Evolutionary conservation across 2,797 vertebrate genomes (phyloP), one percentile per base, ranked within the genome.

Genomic region (Phrynocephalus vlangalii): DNA sequence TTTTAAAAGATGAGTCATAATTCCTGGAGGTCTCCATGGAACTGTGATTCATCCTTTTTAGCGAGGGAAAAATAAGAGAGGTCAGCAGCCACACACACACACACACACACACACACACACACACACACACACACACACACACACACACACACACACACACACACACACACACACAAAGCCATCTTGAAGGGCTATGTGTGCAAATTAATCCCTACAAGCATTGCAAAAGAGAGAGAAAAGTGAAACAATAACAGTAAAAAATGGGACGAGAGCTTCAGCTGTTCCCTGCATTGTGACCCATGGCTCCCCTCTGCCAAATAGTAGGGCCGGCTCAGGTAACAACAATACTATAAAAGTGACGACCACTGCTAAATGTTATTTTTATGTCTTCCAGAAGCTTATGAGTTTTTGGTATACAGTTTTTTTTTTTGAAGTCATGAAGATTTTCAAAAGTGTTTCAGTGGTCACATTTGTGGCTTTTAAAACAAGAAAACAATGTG

Each of bases 401-500:
- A 75, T 86, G n/a, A n/a, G 79, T 56, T 91, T 71, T 70, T 88
- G 82, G 89, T 18, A 48, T 82, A 63, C 33, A 86, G 10, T 44
- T 44, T 5, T 44, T 44, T 44, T 67, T 73, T 75, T 82, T 78
- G 72, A 89, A 88, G n/a, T 52, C 90, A 82, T 82, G 81, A 71
- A 82, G 50, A 33, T 72, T 60, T 79, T 48, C 22, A 67, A 70
- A 91, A 90, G 87, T 91, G 84, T 38, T 84, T 91, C 89, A 82
- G 15, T 1, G 0, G 10, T 90, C 91, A 50, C 85, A 90, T 87
- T 1, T 0, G 76, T 73, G 87, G 90, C 92, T 92, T 86, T 66
- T 71, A 48, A 63, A 66, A 33, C 26, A 15, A 83, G 33, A 33
- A 66, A 13, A 72, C 0, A 48, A 79, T 33, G 10, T 3, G 52